A percentile compares a stretch with the other conserved stretches of the same genome.
Conservation (phyloP, 2,113 vertebrate genomes). For the Saccopteryx bilineata region DNA sequence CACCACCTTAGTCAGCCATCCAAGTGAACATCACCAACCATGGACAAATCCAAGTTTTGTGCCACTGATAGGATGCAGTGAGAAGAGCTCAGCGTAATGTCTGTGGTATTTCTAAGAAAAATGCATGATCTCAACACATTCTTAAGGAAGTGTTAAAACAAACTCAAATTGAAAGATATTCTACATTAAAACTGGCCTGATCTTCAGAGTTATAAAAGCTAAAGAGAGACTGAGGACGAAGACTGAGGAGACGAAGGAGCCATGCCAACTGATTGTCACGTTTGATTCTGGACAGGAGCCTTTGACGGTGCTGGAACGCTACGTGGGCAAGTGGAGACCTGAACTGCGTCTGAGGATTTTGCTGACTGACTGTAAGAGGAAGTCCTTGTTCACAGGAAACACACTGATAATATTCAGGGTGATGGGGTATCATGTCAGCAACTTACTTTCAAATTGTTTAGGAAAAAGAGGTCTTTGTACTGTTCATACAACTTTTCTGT, state of each 20-base stretch:
- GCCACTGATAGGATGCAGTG: not conserved
- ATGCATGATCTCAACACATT: not conserved
- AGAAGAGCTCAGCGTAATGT: not conserved
- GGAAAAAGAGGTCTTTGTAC: not conserved
- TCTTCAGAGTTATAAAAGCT: slow-evolving; percentile 37
- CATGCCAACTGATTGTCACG: not conserved
- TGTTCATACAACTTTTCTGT: not conserved
- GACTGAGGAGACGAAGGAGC: not conserved
- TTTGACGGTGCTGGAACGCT: not conserved
- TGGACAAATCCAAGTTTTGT: not conserved
- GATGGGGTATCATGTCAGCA: not conserved
- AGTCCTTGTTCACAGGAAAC: not conserved
- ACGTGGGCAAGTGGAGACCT: not conserved
- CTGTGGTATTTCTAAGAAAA: not conserved
- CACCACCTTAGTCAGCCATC: not conserved
- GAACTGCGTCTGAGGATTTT: not conserved
- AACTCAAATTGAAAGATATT: not conserved
- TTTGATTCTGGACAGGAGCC: not conserved
- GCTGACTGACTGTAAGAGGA: not conserved
- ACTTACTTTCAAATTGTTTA: not conserved
- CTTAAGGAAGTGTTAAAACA: not conserved
- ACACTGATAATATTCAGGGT: not conserved
- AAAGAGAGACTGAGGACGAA: not conserved
- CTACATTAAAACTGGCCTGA: not conserved
- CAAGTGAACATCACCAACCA: not conserved